Evolutionary conservation across 37 sponge, comb jelly and placozoan genomes (phyloP).

Genomic region (Hormiphora californensis): DNA sequence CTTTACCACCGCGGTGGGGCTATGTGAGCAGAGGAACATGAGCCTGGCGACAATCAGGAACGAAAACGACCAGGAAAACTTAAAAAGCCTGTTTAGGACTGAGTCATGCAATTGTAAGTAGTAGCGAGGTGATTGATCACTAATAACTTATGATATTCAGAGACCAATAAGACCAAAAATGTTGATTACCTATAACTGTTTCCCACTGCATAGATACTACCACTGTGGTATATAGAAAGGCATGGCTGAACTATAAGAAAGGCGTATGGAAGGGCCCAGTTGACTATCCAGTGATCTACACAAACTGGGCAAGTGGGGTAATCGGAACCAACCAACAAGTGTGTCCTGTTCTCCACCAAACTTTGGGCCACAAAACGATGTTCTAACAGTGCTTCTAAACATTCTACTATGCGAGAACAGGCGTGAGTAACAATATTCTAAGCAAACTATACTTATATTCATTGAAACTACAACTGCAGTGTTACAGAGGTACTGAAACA

Average conservation of each 20-base stretch:
- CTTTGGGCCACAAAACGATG: background rate
- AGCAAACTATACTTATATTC: no score
- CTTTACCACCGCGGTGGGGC: background rate
- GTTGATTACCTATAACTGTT: no score
- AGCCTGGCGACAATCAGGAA: slow-evolving; percentile 14
- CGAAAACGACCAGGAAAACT: background rate
- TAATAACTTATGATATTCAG: no score
- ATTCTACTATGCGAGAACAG: slow-evolving; percentile 18
- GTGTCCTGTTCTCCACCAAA: background rate
- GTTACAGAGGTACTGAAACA: no score
- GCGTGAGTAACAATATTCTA: background rate
- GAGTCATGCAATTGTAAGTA: background rate
- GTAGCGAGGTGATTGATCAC: no score
- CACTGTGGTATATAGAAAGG: background rate
- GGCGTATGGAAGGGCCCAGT: slow-evolving; percentile 13
- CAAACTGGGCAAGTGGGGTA: background rate
- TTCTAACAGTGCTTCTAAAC: background rate
- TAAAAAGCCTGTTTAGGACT: background rate
- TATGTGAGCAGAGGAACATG: background rate
- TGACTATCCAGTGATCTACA: slow-evolving; percentile 1
- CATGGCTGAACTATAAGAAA: background rate
- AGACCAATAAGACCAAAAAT: no score
- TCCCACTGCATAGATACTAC: no score
- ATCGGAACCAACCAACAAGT: no score
- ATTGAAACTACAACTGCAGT: no score